Percentiles rank a stretch among this genome's conserved stretches.
These are phyloP conservation scores for Dinothrombium tinctorium DNA, from an alignment of 1,140 invertebrate species.

Conservation along the genomic window DNA sequence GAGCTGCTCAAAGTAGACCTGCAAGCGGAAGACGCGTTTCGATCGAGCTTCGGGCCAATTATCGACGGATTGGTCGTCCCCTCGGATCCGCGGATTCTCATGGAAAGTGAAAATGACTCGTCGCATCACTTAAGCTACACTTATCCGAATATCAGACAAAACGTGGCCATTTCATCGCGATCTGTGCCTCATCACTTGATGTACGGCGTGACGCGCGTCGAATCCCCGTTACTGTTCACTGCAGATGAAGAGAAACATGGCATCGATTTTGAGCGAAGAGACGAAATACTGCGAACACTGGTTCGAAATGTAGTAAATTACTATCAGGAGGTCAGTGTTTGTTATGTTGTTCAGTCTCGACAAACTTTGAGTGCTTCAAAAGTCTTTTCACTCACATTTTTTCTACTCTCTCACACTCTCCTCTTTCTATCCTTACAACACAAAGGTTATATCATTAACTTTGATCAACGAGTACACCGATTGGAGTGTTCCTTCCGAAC, in stretches of 20 bases:
- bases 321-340: slow-evolving; percentile 13
- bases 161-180: too few species aligned
- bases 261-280: slow-evolving; percentile 63
- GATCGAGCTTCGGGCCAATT: slow-evolving; percentile 66
- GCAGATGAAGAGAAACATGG: slow-evolving; percentile 78
- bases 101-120: background rate
- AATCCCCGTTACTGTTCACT: slow-evolving; percentile 73
- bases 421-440: slow-evolving; percentile 38
- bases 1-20: slow-evolving; percentile 20
- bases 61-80: slow-evolving; percentile 39
- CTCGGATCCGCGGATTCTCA: slow-evolving; percentile 15
- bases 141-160: too few species aligned
- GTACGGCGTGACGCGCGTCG: slow-evolving; percentile 72
- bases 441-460: slow-evolving; percentile 84
- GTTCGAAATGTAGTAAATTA: slow-evolving; percentile 33
- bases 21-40: slow-evolving; percentile 40
- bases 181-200: slow-evolving; percentile 71
- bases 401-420: background rate
- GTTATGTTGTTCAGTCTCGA: background rate
- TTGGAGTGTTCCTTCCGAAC: slow-evolving; percentile 76
- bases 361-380: background rate
- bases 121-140: too few species aligned
- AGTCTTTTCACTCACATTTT: background rate
- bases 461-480: slow-evolving; percentile 93
- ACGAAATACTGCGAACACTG: slow-evolving; percentile 76